Percentiles rank a stretch among this genome's conserved stretches.
phyloP scores from a whole-genome alignment of 1,140 invertebrate species.

The Polypedilum pembai region DNA sequence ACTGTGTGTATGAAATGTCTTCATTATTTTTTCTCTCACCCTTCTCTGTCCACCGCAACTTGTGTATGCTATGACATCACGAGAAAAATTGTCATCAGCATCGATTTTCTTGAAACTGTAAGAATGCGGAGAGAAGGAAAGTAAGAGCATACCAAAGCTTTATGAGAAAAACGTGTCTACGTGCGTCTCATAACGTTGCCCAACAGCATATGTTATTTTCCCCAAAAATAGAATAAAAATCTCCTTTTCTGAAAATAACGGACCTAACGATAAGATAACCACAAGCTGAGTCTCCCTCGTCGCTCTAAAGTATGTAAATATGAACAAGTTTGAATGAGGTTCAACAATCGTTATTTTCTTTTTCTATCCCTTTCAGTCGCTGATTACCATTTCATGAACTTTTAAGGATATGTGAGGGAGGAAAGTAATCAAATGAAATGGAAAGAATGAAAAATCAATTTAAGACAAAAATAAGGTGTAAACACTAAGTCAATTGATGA shows the following conservation, averaged over 20 bases:
- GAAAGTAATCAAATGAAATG: no score
- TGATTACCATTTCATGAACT: no score
- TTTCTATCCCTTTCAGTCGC: no score
- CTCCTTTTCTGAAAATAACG: background rate
- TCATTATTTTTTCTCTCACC: background rate
- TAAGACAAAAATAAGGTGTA: no score
- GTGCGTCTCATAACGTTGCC: background rate
- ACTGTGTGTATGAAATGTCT: background rate
- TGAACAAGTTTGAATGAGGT: no score
- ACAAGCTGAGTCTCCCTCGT: background rate
- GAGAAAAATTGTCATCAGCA: conserved; percentile 3
- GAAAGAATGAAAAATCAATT: no score
- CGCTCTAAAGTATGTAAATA: background rate
- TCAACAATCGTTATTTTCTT: no score
- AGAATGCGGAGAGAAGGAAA: no score
- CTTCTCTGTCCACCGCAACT: background rate
- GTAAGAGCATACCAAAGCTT: background rate
- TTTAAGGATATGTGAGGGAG: no score
- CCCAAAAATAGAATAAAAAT: background rate
- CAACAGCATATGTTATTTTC: background rate
- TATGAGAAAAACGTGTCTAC: conserved; percentile 6
- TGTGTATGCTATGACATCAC: background rate
- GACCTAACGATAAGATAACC: conserved; percentile 1
- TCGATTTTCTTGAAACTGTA: background rate
- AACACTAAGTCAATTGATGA: no score